These are phyloP conservation scores for Setipinna tenuifilis DNA, from an alignment of 2,797 vertebrate species.

Conservation along the genomic window DNA sequence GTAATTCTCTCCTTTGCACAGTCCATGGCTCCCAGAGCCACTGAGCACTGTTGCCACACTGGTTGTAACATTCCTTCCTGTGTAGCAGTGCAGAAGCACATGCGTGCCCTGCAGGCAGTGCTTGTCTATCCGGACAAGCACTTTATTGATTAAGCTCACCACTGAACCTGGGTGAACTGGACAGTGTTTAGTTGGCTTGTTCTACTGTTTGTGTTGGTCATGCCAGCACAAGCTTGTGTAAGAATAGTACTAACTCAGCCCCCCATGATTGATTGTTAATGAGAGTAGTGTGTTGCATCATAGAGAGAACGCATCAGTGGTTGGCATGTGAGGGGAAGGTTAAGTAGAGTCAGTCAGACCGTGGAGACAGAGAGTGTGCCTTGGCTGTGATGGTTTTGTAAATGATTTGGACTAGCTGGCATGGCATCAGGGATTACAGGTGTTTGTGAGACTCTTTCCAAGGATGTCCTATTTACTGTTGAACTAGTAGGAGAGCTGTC, in stretches of 20 bases:
- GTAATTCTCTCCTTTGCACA: not conserved
- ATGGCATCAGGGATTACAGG: not conserved
- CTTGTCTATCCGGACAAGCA: not conserved
- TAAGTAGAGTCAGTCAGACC: not conserved
- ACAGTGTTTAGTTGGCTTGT: not conserved
- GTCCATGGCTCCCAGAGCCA: not conserved
- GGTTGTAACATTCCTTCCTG: not conserved
- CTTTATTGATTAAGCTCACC: not conserved
- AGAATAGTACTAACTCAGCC: not conserved
- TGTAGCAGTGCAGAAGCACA: not conserved
- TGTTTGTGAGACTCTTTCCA: slow-evolving; percentile 27
- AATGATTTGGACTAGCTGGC: not conserved
- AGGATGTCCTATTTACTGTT: slow-evolving; percentile 12
- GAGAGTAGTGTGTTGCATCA: not conserved
- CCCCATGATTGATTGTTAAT: slow-evolving; percentile 13
- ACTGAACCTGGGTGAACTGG: not conserved
- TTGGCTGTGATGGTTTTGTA: not conserved
- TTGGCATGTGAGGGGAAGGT: not conserved
- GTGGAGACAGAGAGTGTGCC: not conserved
- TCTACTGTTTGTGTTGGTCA: slow-evolving; percentile 22
- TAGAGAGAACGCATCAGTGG: not conserved
- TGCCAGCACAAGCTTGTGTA: not conserved
- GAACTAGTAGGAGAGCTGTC: not conserved
- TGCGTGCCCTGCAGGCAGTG: not conserved
- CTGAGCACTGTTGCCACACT: not conserved